These are phyloP conservation scores for Hippopotamyrus pictus DNA, from an alignment of 2,797 vertebrate genomes.

Conservation along the genomic window DNA sequence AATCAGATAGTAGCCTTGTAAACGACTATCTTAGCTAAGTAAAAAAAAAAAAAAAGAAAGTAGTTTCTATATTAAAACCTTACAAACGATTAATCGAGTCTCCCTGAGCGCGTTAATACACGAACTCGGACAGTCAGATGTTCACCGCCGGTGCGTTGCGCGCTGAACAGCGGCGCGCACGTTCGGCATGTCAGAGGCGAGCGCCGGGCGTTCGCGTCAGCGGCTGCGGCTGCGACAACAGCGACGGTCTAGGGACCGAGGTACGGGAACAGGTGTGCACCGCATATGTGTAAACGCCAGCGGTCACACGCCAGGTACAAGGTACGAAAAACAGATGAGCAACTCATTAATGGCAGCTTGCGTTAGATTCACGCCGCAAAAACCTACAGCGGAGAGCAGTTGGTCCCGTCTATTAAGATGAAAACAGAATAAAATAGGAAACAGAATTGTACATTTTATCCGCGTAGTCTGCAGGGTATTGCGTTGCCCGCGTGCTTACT, in stretches of 20 bases:
- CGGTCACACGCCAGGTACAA: not conserved
- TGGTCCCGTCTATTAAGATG: conserved; percentile 44
- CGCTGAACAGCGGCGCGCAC: not conserved
- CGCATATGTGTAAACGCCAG: conserved; percentile 46
- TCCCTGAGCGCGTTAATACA: not conserved
- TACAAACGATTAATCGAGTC: not conserved
- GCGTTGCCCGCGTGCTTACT: not conserved
- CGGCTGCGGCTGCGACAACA: not conserved
- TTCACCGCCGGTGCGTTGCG: not conserved
- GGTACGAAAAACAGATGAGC: conserved; percentile 57
- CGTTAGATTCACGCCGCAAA: conserved; percentile 62
- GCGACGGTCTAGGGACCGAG: conserved; percentile 17
- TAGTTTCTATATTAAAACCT: not conserved
- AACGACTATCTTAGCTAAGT: not conserved
- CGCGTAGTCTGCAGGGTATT: too few relatives aligned
- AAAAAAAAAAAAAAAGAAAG: not conserved
- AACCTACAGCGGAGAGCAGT: conserved; percentile 52
- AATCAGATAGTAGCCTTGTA: not conserved
- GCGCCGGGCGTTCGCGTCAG: not conserved
- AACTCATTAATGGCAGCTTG: conserved; percentile 66
- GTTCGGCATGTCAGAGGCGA: not conserved
- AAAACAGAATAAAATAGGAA: not conserved
- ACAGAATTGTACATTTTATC: not conserved
- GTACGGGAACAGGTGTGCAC: conserved; percentile 61
- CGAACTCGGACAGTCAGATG: not conserved